Evolutionary conservation across 1,140 invertebrate genomes (phyloP).

Genomic region (Drosophila lowei): DNA sequence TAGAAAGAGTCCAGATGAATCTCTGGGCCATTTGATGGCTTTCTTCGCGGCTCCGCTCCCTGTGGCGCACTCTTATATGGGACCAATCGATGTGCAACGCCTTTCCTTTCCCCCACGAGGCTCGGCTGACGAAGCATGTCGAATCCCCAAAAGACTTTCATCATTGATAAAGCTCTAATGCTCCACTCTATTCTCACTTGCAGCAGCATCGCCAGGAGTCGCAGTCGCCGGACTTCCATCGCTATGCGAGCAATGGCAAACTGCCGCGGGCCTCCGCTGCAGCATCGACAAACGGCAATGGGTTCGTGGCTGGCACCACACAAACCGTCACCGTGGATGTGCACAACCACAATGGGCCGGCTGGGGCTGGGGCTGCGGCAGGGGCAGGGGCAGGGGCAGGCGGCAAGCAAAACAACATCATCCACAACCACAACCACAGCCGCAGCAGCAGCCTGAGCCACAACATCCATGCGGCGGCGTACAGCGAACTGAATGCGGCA

Average conservation of each 20-base stretch:
- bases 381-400: slow-evolving; percentile 4
- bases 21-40: slow-evolving; percentile 20
- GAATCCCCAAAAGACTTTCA: slow-evolving; percentile 63
- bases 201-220: slow-evolving; percentile 82
- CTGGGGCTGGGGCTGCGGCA: too few relatives aligned
- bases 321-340: slow-evolving; percentile 78
- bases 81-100: slow-evolving; percentile 74
- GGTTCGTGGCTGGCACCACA: slow-evolving; percentile 43
- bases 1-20: neutral
- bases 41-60: slow-evolving; percentile 19
- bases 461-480: slow-evolving; percentile 58
- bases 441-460: slow-evolving; percentile 55
- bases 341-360: slow-evolving; percentile 53
- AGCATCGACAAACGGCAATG: slow-evolving; percentile 45
- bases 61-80: slow-evolving; percentile 33
- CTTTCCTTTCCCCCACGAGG: slow-evolving; percentile 42
- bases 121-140: slow-evolving; percentile 19
- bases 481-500: slow-evolving; percentile 69
- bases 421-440: slow-evolving; percentile 78
- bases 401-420: slow-evolving; percentile 47
- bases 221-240: slow-evolving; percentile 79
- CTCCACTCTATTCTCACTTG: slow-evolving; percentile 44
- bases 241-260: slow-evolving; percentile 82
- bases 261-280: slow-evolving; percentile 62
- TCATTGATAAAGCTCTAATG: slow-evolving; percentile 64